Evolutionary conservation across 2,888 invertebrate species (phyloP), one percentile per base, ranked within the genome.

Genomic region (Trachelus troglodyta): DNA sequence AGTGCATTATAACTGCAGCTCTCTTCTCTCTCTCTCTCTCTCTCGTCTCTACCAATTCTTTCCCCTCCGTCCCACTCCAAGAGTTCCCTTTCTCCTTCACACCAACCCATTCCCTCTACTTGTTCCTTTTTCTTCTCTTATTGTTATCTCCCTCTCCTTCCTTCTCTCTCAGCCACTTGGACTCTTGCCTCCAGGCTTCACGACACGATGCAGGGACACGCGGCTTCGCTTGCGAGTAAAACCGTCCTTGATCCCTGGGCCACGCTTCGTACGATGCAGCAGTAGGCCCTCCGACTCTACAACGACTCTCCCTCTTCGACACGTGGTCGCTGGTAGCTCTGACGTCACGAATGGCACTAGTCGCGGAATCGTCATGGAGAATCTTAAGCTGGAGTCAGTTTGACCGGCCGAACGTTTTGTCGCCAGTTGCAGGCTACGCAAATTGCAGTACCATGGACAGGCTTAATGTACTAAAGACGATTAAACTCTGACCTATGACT

Each of bases 181-280:
- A 31, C 68, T 23, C 34, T 68, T 34, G 31, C 31, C 71, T 31
- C 71, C 33, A 34, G 15, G 75, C 81, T 81, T 78, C 81, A 82
- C 71, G 71, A 79, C 83, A 82, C 83, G 80, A 69, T n/a, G 73
- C 80, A 85, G 84, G 82, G 83, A 85, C 85, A 83, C 83, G 84
- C 85, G 86, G 86, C 81, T 83, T 83, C 84, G 85, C 86, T 83
- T 85, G 86, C 88, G 89, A 89, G 89, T 89, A 89, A 88, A 89
- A 89, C 87, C 90, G 89, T 90, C 90, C 90, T 90, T 90, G 90
- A 90, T 90, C 90, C 89, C 87, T 85, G 87, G 88, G 89, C 89
- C 90, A 89, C 89, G 87, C 87, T 89, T 86, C 87, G 86, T 85
- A 85, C 86, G 87, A 83, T 87, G 84, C 85, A 77, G 76, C 74